These are phyloP conservation scores for Chrysodeixis includens DNA, from an alignment of 2,888 invertebrate genomes.

Conservation along the genomic window DNA sequence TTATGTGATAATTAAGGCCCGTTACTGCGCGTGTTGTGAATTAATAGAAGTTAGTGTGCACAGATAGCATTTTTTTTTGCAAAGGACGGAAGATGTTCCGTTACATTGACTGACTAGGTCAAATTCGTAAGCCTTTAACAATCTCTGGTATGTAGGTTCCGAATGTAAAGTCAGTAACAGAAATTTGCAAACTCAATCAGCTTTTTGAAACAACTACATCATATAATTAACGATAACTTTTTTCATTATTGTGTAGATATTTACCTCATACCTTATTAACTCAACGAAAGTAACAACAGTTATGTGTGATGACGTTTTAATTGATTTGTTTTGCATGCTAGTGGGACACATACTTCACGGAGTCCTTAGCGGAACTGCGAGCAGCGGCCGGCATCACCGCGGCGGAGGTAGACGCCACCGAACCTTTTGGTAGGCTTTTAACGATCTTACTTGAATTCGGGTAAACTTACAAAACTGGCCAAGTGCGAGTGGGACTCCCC, in stretches of 20 bases:
- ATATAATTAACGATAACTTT: no score
- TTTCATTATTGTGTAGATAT: no score
- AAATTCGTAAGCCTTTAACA: no score
- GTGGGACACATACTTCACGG: slow-evolving; percentile 80
- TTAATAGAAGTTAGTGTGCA: not conserved
- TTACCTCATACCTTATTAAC: not conserved
- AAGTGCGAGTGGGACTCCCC: no score
- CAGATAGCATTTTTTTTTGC: no score
- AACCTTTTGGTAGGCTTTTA: slow-evolving; percentile 67
- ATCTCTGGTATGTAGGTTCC: not conserved
- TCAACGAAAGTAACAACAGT: not conserved
- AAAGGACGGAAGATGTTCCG: no score
- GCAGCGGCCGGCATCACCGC: slow-evolving; percentile 82
- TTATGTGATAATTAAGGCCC: slow-evolving; percentile 27
- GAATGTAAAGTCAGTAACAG: not conserved
- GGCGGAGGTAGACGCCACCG: slow-evolving; percentile 72
- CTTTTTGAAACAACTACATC: no score
- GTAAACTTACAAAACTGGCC: no score
- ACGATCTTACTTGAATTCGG: no score
- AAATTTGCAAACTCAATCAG: no score
- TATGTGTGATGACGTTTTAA: not conserved
- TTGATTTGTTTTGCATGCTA: slow-evolving; percentile 46
- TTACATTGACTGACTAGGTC: no score
- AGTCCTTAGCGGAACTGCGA: slow-evolving; percentile 79
- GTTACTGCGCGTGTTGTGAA: slow-evolving; percentile 26